Evolutionary conservation across 2,888 invertebrate species (phyloP), one percentile per base, ranked within the genome.

Genomic region (Poecilobothrus nobilitatus): DNA sequence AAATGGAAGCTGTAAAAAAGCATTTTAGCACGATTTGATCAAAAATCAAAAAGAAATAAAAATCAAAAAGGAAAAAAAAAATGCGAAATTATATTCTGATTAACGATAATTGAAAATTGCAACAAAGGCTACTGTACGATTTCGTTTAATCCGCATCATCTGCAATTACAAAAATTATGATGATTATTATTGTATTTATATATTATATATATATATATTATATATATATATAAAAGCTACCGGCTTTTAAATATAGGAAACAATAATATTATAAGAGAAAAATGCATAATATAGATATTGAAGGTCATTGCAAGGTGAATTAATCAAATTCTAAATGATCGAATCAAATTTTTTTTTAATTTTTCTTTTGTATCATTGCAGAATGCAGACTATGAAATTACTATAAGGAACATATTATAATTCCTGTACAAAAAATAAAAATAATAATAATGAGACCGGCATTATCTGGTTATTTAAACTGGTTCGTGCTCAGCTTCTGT

Each of bases 51-150:
- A 53, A 5, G 18, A 18, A 15, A 53, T 15, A 3, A 53, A 53
- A 53, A 53, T 2, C 7, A n/a, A 53, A 53, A 53, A 53, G 53
- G 27, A 27, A 27, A 27, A 27, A 2, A 5, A 18, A 53, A n/a
- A n/a, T n/a, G n/a, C n/a, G n/a, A n/a, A 53, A 53, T 53, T 53
- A 53, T 15, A 12, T 53, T 53, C 53, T 53, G 15, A 53, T 53
- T 53, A 53, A 53, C 53, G 53, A 53, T 53, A 53, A 53, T 53
- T 53, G 53, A 53, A 53, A 53, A 53, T 53, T 53, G 18, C 18
- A 27, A 53, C 53, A 53, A 53, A 53, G 18, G 53, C 53, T 53
- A 53, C 53, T 15, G 53, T 53, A 53, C 15, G 18, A 53, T 53
- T 53, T 53, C 12, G 12, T 37, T 53, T 53, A 53, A 53, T 53